Percentiles rank a stretch among this genome's conserved stretches.
These are phyloP conservation scores for Cebidichthys violaceus DNA, from an alignment of 2,113 vertebrate genomes.

Conservation along the genomic window DNA sequence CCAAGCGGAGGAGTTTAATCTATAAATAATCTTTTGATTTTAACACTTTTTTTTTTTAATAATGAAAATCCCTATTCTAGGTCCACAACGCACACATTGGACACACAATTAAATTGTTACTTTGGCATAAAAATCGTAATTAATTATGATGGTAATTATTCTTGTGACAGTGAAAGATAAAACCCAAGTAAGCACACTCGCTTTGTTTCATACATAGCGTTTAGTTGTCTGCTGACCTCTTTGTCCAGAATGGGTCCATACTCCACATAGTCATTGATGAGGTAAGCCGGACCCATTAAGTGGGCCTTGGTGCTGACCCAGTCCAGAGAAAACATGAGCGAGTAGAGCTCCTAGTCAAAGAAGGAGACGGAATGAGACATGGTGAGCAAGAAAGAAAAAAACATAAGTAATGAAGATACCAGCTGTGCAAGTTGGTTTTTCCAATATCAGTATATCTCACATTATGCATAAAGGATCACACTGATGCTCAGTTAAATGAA, in stretches of 20 bases:
- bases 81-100: neutral
- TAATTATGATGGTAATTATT: neutral
- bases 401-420: neutral
- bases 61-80: neutral
- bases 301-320: constrained; percentile 94
- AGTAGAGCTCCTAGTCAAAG: constrained; percentile 87
- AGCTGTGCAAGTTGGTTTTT: neutral
- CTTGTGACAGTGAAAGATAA: neutral
- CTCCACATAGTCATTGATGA: constrained; percentile 96
- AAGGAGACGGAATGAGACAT: neutral
- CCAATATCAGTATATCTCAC: no score
- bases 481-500: neutral
- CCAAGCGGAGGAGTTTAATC: neutral
- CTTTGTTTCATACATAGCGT: neutral
- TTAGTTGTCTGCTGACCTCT: constrained; percentile 85
- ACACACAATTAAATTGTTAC: neutral
- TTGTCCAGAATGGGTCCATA: constrained; percentile 90
- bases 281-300: constrained; percentile 91
- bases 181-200: neutral
- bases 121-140: neutral
- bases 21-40: neutral
- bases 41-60: neutral
- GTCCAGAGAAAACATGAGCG: constrained; percentile 94
- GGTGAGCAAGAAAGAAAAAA: neutral
- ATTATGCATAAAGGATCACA: no score